Evolutionary conservation across 2,113 vertebrate species (phyloP), one percentile per base, ranked within the genome.

Genomic region (Epinephelus moara): DNA sequence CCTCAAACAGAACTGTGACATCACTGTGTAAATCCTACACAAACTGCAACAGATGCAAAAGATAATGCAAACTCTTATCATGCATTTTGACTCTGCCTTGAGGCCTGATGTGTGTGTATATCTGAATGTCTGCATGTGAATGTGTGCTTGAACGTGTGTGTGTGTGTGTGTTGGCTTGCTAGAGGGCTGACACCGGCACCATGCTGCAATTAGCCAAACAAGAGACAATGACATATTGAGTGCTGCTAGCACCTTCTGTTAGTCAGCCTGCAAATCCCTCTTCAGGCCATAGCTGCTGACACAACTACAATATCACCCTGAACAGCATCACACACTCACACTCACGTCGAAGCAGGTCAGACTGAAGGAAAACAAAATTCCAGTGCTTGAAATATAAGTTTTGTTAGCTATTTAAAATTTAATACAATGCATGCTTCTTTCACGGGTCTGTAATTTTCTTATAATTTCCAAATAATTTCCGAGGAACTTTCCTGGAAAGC

Each of bases 161-260:
- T 17, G 19, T n/a, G 50, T 45, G 61, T 67, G 25, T 81, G 57
- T 66, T 85, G 80, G 84, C 79, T 84, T 82, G 80, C 88, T 83
- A 33, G 25, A 73, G 84, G 80, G 10, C 73, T 86, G 80, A 93
- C 89, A 91, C 73, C n/a, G 27, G 81, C 88, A 89, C 57, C 86
- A 86, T 79, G 80, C 76, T 87, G 85, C 57, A 89, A 78, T 86
- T 74, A 90, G 77, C 88, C 78, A 89, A 90, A 89, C 80, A 81
- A 67, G 81, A 84, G 86, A 88, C 79, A 66, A 80, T 80, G 87
- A 88, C 92, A 91, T 92, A 94, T 90, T 93, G 93, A 85, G 83
- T 40, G 42, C 88, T 78, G 81, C 76, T 85, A 77, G 86, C 91
- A 90, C 92, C 91, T 85, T 93, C 90, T 92, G 91, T 87, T 80